phyloP scores from a whole-genome alignment of 2,797 vertebrate genomes.

The Chelmon rostratus region DNA sequence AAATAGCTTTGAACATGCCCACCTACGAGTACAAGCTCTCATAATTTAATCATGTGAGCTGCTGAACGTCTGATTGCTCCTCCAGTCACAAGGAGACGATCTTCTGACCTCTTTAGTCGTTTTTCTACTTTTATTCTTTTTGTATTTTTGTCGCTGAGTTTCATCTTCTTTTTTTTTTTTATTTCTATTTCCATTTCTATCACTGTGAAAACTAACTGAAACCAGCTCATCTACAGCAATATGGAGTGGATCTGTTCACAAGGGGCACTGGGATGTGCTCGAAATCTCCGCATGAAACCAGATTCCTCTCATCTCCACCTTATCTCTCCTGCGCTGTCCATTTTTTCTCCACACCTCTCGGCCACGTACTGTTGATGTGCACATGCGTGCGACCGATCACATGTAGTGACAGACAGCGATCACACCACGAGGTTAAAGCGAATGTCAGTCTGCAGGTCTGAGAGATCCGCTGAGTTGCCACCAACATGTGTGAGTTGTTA shows the following conservation, averaged over 20 bases:
- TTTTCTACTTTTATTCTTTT: conserved; percentile 17
- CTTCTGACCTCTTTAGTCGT: conserved; percentile 26
- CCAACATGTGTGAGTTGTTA: no score
- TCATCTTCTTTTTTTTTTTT: conserved; percentile 2
- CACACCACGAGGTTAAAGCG: no score
- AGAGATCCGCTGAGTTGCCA: no score
- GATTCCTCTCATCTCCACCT: no score
- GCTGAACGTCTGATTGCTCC: conserved; percentile 52
- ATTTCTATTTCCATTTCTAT: conserved; percentile 2
- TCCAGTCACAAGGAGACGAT: background rate
- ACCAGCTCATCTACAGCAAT: background rate
- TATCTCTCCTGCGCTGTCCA: no score
- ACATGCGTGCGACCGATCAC: no score
- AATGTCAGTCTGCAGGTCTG: no score
- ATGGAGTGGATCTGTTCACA: background rate
- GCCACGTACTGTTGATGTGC: no score
- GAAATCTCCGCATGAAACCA: background rate
- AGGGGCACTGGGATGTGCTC: background rate
- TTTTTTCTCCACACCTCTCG: no score
- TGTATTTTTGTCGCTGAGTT: conserved; percentile 6
- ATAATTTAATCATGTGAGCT: conserved; percentile 64
- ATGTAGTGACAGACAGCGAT: no score
- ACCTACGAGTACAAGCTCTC: conserved; percentile 53
- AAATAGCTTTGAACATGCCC: conserved; percentile 66
- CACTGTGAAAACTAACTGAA: background rate